These are phyloP conservation scores for Torymus texanus DNA, from an alignment of 2,888 invertebrate species.

Conservation along the genomic window DNA sequence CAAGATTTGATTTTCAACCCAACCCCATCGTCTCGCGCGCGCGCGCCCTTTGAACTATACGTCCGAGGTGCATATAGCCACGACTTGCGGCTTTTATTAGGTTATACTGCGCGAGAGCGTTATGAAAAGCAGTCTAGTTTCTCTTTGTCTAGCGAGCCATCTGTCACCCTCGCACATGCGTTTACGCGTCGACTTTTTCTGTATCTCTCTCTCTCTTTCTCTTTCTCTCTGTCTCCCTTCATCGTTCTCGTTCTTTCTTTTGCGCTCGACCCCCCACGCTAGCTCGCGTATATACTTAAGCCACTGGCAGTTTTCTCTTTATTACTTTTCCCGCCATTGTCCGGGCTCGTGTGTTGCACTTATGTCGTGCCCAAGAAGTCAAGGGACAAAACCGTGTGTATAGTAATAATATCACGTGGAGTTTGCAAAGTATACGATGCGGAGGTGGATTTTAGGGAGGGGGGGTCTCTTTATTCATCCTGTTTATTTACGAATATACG, in stretches of 20 bases:
- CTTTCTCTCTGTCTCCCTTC: slow-evolving; percentile 4
- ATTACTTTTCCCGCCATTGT: slow-evolving; percentile 52
- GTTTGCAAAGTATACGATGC: not conserved
- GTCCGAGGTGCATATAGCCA: slow-evolving; percentile 5
- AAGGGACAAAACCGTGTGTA: slow-evolving; percentile 11
- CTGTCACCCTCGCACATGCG: slow-evolving; percentile 63
- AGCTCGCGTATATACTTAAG: not conserved
- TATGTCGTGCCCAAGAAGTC: slow-evolving; percentile 33
- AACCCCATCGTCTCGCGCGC: slow-evolving; percentile 63
- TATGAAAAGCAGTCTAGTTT: slow-evolving; percentile 62
- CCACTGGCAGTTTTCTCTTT: slow-evolving; percentile 39
- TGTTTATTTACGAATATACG: too few relatives aligned
- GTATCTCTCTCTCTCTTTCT: slow-evolving; percentile 43
- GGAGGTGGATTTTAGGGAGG: too few relatives aligned
- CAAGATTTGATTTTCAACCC: slow-evolving; percentile 68
- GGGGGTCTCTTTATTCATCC: not conserved
- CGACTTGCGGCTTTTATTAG: slow-evolving; percentile 63
- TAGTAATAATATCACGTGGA: slow-evolving; percentile 16
- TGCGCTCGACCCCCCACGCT: slow-evolving; percentile 1
- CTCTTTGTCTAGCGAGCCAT: slow-evolving; percentile 70
- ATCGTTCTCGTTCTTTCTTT: slow-evolving; percentile 14
- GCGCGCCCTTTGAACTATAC: slow-evolving; percentile 24
- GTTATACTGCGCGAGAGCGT: slow-evolving; percentile 62
- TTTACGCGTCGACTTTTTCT: slow-evolving; percentile 44
- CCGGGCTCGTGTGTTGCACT: slow-evolving; percentile 2